phyloP scores from a whole-genome alignment of 2,797 vertebrate genomes.

The Coranthus polyacanthus region DNA sequence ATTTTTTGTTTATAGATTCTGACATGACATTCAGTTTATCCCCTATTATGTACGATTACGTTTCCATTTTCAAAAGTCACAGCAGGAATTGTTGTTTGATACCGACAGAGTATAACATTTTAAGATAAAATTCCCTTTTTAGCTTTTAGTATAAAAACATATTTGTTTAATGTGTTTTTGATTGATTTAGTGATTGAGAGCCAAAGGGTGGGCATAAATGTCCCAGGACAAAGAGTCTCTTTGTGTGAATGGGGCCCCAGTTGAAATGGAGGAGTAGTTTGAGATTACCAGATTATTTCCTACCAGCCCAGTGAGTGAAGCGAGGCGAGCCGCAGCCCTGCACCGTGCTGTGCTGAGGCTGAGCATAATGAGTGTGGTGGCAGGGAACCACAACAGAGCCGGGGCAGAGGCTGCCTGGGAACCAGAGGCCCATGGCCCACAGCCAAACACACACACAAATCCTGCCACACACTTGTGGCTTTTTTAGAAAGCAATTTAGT shows the following conservation, averaged over 20 bases:
- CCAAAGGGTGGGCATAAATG: constrained; percentile 62
- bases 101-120: constrained; percentile 10
- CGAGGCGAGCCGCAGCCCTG: constrained; percentile 65
- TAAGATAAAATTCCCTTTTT: constrained; percentile 31
- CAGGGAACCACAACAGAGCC: constrained; percentile 87
- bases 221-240: constrained; percentile 76
- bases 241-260: constrained; percentile 73
- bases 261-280: constrained; percentile 80
- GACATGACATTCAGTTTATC: constrained; percentile 1
- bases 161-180: constrained; percentile 79
- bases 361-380: constrained; percentile 84
- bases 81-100: constrained; percentile 35
- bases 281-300: constrained; percentile 87
- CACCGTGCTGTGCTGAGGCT: constrained; percentile 73
- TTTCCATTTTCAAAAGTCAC: constrained; percentile 17
- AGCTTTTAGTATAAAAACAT: constrained; percentile 56
- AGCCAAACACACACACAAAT: constrained; percentile 83
- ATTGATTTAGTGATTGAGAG: constrained; percentile 78
- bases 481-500: constrained; percentile 86
- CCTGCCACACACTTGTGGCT: constrained; percentile 82
- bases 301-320: constrained; percentile 71
- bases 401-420: constrained; percentile 80
- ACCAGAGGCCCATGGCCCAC: constrained; percentile 79
- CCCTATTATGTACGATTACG: constrained; percentile 2
- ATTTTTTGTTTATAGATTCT: constrained; percentile 5